These are phyloP conservation scores for Cantharis rustica DNA, from an alignment of 2,888 invertebrate genomes.

Conservation along the genomic window DNA sequence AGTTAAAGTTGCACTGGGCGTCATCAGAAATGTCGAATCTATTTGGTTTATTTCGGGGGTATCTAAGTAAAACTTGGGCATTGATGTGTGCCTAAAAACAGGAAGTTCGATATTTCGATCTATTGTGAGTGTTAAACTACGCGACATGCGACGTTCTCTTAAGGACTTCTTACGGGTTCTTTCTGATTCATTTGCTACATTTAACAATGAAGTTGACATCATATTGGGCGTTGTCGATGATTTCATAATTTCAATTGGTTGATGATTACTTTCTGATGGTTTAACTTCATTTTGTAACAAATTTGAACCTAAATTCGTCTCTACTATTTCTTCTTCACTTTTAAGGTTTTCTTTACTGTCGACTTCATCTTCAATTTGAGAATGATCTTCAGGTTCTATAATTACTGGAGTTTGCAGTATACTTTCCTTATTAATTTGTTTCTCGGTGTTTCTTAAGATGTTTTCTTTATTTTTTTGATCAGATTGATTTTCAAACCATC, in stretches of 20 bases:
- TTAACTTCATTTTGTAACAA: background rate
- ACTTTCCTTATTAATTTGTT: background rate
- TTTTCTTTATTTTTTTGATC: constrained; percentile 28
- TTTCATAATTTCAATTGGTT: background rate
- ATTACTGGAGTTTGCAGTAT: background rate
- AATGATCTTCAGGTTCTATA: constrained; percentile 1
- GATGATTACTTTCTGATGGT: background rate
- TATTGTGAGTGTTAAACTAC: constrained; percentile 49
- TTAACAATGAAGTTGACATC: background rate
- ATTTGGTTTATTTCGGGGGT: constrained; percentile 51
- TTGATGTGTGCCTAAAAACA: constrained; percentile 52
- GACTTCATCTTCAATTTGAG: background rate
- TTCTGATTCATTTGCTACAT: constrained; percentile 22
- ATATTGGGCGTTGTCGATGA: background rate
- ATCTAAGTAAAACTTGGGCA: constrained; percentile 55
- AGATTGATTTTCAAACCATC: constrained; percentile 39
- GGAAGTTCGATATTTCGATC: constrained; percentile 47
- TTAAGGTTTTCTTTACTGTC: background rate
- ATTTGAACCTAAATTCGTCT: background rate
- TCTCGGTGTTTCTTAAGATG: constrained; percentile 7
- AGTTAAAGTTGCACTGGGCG: constrained; percentile 44
- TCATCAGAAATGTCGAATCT: constrained; percentile 43
- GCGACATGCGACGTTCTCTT: constrained; percentile 51
- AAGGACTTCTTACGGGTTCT: constrained; percentile 49
- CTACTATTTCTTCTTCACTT: background rate